Base-by-base conservation (phyloP, 30 jellyfish, hydroid and myxozoan genomes). In the Pseudorhiza aurosa region DNA sequence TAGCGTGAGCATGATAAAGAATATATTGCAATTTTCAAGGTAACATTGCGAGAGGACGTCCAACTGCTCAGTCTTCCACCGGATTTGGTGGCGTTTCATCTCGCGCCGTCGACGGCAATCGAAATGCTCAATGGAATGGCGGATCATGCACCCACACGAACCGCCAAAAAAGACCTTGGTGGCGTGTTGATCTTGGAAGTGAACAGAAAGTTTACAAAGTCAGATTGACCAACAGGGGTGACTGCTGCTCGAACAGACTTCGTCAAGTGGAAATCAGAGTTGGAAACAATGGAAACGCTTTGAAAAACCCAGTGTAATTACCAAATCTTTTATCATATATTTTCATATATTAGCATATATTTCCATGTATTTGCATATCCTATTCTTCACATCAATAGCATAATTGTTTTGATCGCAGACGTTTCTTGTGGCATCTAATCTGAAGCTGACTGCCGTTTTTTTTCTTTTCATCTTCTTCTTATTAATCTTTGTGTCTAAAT, bases 71-170 rank as follows among this genome's bases (percentile, higher is more conserved):
- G 39, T 75, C 87, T 5, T 29, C 77, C 14, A 75, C 87, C 24
- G 77, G 87, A 1, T 58, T 55, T 45, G 87, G 87, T 32, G 87
- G 87, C 17, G 72, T 26, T 19, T 35, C 87, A 35, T 45, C 77
- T 17, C 46, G 87, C 29, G 87, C 87, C 15, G 87, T 75, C 11
- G 87, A 75, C 42, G 87, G 87, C 14, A 75, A 75, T 57, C 87
- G 87, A 0, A 75, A 75, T 63, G 68, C 65, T 8, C 77, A 51
- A 8, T 75, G 87, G 87, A 68, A 77, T 14, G 87, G 87, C 25
- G 87, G 87, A 2, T 75, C 87, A 22, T 75, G 87, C 28, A 75
- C 87, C 53, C 87, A 75, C 68, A 75, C 87, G 5, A 75, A 58
- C 78, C 45, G 51, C 7, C 68, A 75, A 32, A 24, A 28, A 18